These are phyloP conservation scores for Melangyna quadrimaculata DNA, from an alignment of 2,888 invertebrate genomes.

Conservation along the genomic window DNA sequence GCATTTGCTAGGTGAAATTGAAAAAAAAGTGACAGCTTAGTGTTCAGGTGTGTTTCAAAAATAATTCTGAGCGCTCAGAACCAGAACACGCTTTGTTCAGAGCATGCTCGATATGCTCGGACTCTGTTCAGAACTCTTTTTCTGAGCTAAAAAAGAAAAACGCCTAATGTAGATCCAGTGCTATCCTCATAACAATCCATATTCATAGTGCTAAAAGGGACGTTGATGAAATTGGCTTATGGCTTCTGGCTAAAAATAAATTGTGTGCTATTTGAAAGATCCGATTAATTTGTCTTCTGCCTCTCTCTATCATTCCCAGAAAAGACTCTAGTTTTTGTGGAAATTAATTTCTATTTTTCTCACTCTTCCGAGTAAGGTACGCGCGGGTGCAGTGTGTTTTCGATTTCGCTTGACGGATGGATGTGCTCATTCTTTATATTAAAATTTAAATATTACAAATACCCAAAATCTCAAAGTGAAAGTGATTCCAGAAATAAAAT, in stretches of 20 bases:
- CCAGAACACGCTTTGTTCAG: no score
- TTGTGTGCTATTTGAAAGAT: background rate
- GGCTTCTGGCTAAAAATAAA: background rate
- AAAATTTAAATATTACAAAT: conserved; percentile 41
- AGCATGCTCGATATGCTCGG: no score
- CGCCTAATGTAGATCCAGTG: no score
- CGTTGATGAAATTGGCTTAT: background rate
- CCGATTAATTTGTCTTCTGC: background rate
- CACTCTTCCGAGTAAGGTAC: conserved; percentile 38
- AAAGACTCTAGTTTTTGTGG: background rate
- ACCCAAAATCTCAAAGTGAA: conserved; percentile 36
- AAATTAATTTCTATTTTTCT: conserved; percentile 31
- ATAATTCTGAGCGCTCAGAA: no score
- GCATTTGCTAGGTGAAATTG: no score
- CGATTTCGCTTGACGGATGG: conserved; percentile 51
- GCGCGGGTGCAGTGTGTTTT: conserved; percentile 58
- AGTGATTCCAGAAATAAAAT: conserved; percentile 29
- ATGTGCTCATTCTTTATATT: conserved; percentile 30
- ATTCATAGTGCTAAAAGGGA: background rate
- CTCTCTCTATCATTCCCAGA: background rate
- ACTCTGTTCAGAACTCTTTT: no score
- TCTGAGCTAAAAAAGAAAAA: background rate
- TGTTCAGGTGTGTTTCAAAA: no score
- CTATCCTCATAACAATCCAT: background rate
- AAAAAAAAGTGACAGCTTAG: no score